Conservation (phyloP, 2,113 vertebrate genomes). For the Xenopus tropicalis region UCB_Xtro_10.0 CM004451.2:62112501-62113000, state of each 20-base stretch:
- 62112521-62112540: no score
- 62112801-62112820: no score
- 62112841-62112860: background rate
- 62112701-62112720: slow-evolving; percentile 81
- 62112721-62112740: slow-evolving; percentile 77
- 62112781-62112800: no score
- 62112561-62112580: background rate
- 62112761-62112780: background rate
- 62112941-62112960: no score
- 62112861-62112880: slow-evolving; percentile 1
- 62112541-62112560: no score
- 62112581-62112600: slow-evolving; percentile 87
- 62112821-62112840: no score
- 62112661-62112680: slow-evolving; percentile 80
- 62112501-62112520: no score
- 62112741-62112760: background rate
- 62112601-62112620: slow-evolving; percentile 93
- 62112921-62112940: no score
- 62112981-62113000: no score
- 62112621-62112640: slow-evolving; percentile 96
- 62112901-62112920: no score
- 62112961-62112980: no score
- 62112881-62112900: no score
- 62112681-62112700: slow-evolving; percentile 78
- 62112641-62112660: slow-evolving; percentile 97